Evolutionary conservation across 2,888 invertebrate genomes (phyloP).

Genomic region (Clitarchus hookeri): DNA sequence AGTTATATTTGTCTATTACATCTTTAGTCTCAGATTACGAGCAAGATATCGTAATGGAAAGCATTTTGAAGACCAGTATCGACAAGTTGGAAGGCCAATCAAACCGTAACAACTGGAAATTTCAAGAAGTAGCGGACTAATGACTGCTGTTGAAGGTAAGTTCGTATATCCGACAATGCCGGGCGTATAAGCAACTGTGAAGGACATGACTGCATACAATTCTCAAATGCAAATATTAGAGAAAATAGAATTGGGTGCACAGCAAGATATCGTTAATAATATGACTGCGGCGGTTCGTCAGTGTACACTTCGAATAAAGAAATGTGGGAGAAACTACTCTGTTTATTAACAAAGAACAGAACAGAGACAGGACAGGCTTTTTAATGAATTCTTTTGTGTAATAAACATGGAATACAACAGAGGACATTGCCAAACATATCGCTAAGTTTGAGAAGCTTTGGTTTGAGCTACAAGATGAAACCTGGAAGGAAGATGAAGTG

Average conservation of each 20-base stretch:
- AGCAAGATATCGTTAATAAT: neutral
- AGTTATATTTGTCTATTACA: too few relatives aligned
- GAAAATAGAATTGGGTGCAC: neutral
- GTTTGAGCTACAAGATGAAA: slow-evolving; percentile 35
- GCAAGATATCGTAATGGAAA: too few relatives aligned
- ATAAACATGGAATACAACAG: slow-evolving; percentile 31
- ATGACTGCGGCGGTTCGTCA: neutral
- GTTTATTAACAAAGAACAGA: slow-evolving; percentile 35
- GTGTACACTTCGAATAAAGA: neutral
- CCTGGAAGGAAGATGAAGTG: slow-evolving; percentile 36
- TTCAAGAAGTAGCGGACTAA: too few relatives aligned
- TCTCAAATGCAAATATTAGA: neutral
- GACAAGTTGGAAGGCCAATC: too few relatives aligned
- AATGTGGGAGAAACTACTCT: slow-evolving; percentile 35
- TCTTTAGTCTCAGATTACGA: too few relatives aligned
- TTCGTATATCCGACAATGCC: too few relatives aligned
- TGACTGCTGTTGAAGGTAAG: too few relatives aligned
- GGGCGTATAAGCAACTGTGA: too few relatives aligned
- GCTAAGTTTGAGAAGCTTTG: slow-evolving; percentile 35
- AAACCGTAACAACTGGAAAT: too few relatives aligned
- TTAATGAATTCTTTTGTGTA: slow-evolving; percentile 35
- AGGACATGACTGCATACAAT: neutral
- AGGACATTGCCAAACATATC: slow-evolving; percentile 34
- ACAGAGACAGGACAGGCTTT: slow-evolving; percentile 36
- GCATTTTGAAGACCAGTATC: too few relatives aligned